Evolutionary conservation across 1,140 invertebrate genomes (phyloP), one percentile per base, ranked within the genome.

Genomic region (Rhynchophorus ferrugineus): DNA sequence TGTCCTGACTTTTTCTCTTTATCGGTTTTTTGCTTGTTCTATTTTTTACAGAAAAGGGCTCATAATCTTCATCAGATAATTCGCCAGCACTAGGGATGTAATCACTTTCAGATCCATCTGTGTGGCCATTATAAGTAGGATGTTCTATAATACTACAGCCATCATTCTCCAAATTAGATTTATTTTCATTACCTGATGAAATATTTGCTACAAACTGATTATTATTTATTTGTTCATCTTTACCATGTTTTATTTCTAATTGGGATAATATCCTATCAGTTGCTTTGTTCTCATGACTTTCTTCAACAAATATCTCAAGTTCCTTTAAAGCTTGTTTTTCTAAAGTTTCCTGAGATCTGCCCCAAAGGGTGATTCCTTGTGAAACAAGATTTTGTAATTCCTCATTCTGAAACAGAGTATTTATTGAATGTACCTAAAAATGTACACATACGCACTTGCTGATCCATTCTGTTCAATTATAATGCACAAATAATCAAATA

Each of bases 21-120:
- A n/a, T n/a, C n/a, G n/a, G n/a, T n/a, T n/a, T n/a, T n/a, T n/a
- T n/a, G n/a, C n/a, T n/a, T n/a, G n/a, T n/a, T n/a, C n/a, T n/a
- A 61, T 34, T 49, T 35, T 9, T 37, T 50, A 14, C 13, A n/a
- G 3, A 16, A n/a, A 17, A 34, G 8, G 24, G 42, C 60, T 68
- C 68, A 44, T 42, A 51, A 43, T 36, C 47, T 54, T 21, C 59
- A 49, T 54, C 64, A 62, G 58, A 18, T 61, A 59, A 17, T 42
- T 74, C 61, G 43, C 58, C 64, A 48, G 74, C 75, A 42, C 76
- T 78, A 3, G 78, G 80, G 48, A 77, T 19, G 67, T 82, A 83
- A 68, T 80, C 79, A 68, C 77, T 80, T 34, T 66, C 73, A 33
- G 70, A 74, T 57, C 62, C 63, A 61, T 68, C 51, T 3, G 65